Conservation (phyloP, 2,113 vertebrate species). For the Porphyrio hochstetteri region DNA sequence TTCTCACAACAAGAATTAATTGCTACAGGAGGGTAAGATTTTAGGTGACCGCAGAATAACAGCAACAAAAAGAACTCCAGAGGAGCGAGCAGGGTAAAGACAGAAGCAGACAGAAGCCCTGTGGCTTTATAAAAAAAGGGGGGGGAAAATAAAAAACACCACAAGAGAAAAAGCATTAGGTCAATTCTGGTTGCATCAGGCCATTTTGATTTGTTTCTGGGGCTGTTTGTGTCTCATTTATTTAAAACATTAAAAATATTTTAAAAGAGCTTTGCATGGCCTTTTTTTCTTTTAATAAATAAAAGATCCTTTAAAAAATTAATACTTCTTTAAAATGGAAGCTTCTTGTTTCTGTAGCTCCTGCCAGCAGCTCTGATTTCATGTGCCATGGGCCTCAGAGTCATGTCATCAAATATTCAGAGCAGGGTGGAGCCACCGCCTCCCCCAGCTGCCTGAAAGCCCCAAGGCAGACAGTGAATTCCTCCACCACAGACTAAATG, state of each 20-base stretch:
- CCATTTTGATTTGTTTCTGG: not conserved
- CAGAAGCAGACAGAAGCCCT: not conserved
- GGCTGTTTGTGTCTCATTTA: not conserved
- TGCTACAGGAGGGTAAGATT: not conserved
- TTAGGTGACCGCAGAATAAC: not conserved
- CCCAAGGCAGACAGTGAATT: not conserved
- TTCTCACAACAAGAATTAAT: not conserved
- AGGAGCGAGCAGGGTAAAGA: not conserved
- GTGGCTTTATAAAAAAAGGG: not conserved
- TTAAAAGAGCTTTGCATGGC: not conserved
- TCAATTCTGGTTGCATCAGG: not conserved
- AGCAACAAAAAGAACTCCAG: not conserved
- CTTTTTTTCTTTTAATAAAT: slow-evolving; percentile 33
- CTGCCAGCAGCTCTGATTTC: slow-evolving; percentile 23
- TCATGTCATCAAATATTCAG: slow-evolving; percentile 7
- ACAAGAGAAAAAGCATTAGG: not conserved
- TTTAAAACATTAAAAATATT: not conserved
- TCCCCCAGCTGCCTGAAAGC: not conserved
- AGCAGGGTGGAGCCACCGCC: not conserved
- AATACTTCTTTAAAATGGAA: not conserved
- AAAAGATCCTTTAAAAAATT: slow-evolving; percentile 20
- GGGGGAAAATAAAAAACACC: not conserved
- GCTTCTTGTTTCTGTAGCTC: not conserved
- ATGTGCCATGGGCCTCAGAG: not conserved
- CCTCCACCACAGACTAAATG: not conserved